These are phyloP conservation scores for Erpobdella octoculata DNA, from an alignment of 2,888 invertebrate species.

Conservation along the genomic window DNA sequence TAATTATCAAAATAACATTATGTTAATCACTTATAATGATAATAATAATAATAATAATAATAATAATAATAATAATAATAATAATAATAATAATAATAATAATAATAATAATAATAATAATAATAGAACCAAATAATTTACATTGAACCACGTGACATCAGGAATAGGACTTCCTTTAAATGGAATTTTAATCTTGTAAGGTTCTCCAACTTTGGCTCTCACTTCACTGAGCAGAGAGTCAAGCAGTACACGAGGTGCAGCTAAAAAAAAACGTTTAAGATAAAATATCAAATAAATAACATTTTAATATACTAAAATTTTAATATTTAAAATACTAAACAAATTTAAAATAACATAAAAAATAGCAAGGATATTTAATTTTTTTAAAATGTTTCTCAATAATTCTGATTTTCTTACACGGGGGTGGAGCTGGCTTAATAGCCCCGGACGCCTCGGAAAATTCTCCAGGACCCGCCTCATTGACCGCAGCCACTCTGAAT, in stretches of 20 bases:
- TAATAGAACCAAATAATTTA: slow-evolving; percentile 47
- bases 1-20: too few species aligned
- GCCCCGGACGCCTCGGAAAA: slow-evolving; percentile 85
- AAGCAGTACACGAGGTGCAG: slow-evolving; percentile 83
- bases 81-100: too few species aligned
- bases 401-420: slow-evolving; percentile 55
- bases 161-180: slow-evolving; percentile 70
- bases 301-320: too few species aligned
- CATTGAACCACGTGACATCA: slow-evolving; percentile 72
- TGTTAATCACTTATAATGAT: too few species aligned
- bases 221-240: slow-evolving; percentile 68
- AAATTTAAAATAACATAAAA: neutral
- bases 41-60: too few species aligned
- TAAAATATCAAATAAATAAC: too few species aligned
- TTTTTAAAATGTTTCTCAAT: neutral
- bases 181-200: slow-evolving; percentile 89
- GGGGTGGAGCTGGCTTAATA: slow-evolving; percentile 79
- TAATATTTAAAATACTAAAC: neutral
- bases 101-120: neutral
- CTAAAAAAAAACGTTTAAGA: too few species aligned
- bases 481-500: slow-evolving; percentile 89
- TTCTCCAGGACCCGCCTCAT: slow-evolving; percentile 90
- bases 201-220: slow-evolving; percentile 87
- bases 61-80: too few species aligned
- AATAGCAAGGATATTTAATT: neutral